phyloP scores from a whole-genome alignment of 2,113 vertebrate species.

The Isichthys henryi region DNA sequence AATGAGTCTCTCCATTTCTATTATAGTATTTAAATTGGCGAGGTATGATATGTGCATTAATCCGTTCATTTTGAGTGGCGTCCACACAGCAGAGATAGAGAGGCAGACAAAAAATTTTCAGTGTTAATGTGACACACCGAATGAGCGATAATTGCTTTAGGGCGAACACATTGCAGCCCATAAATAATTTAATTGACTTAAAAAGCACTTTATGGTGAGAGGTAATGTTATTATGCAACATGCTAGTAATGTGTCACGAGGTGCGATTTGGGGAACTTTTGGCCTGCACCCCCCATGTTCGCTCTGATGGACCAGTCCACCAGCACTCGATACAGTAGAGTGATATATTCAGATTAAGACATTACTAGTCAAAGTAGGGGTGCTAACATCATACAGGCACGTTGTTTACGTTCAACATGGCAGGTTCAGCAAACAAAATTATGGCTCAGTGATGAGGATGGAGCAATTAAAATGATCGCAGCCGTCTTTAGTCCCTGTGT shows the following conservation, averaged over 20 bases:
- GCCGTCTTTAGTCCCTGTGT: background rate
- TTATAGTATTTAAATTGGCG: background rate
- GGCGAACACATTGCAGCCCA: background rate
- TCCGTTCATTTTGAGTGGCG: background rate
- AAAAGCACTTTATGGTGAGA: conserved; percentile 16
- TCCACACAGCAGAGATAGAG: background rate
- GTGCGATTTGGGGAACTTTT: background rate
- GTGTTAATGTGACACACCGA: background rate
- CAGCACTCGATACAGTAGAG: background rate
- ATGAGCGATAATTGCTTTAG: conserved; percentile 12
- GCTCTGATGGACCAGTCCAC: background rate
- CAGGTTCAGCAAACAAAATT: background rate
- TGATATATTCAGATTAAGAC: background rate
- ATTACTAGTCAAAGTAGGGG: background rate
- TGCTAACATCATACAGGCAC: background rate
- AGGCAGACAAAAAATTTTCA: background rate
- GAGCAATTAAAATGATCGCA: background rate
- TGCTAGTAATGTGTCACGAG: background rate
- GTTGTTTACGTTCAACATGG: background rate
- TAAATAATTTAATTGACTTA: conserved; percentile 18
- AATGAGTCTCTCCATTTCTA: background rate
- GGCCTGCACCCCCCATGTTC: background rate
- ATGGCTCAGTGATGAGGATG: background rate
- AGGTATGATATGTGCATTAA: background rate
- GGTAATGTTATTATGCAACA: conserved; percentile 13